These are phyloP conservation scores for Fulmarus glacialis DNA, from an alignment of 2,113 vertebrate species.

Conservation along the genomic window DNA sequence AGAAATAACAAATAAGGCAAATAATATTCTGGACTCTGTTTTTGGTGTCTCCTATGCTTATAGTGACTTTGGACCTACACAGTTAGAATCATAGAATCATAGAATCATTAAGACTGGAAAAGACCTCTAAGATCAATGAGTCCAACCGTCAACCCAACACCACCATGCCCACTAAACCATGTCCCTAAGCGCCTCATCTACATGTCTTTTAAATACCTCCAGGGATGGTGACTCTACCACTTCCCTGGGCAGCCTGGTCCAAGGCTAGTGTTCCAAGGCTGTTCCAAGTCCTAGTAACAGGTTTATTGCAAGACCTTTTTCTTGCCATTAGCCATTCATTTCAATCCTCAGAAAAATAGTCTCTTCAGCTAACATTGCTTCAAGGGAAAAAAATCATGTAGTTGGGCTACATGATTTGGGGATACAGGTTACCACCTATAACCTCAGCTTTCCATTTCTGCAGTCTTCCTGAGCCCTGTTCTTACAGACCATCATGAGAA, in stretches of 20 bases:
- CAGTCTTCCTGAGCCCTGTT: not conserved
- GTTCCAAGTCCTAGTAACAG: too few species aligned
- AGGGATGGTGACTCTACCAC: too few species aligned
- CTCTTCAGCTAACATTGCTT: not conserved
- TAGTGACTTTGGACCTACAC: not conserved
- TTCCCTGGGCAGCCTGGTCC: too few species aligned
- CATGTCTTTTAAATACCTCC: too few species aligned
- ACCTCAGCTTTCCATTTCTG: not conserved
- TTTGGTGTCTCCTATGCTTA: not conserved
- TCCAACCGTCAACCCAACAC: too few species aligned
- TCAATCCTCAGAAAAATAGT: not conserved
- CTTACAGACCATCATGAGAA: not conserved
- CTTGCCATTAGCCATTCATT: not conserved
- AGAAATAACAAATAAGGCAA: not conserved
- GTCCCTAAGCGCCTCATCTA: too few species aligned
- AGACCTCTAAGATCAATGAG: too few species aligned
- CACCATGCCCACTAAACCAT: too few species aligned
- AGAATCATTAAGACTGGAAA: too few species aligned
- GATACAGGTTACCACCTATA: not conserved
- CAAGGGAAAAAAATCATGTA: not conserved
- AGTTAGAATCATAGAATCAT: too few species aligned
- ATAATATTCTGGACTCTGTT: not conserved
- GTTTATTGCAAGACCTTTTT: not conserved
- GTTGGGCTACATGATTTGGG: not conserved
- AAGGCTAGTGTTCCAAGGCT: too few species aligned